Percentiles rank a stretch among this genome's conserved stretches.
Conservation (phyloP, 2,888 invertebrate genomes). For the Epinotia nisella region DNA sequence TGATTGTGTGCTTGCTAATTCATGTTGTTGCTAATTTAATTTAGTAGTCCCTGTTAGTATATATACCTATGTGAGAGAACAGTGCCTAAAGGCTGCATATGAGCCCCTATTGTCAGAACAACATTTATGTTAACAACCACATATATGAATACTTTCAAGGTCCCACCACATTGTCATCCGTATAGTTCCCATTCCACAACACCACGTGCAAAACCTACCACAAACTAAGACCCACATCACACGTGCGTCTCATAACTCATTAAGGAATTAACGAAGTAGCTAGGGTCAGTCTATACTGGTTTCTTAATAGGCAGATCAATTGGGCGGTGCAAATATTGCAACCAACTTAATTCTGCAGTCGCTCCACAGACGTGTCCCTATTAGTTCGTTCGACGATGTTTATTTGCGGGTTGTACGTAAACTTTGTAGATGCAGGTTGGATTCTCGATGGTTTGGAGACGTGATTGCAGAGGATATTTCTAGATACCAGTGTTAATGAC, state of each 20-base stretch:
- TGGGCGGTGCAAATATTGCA: slow-evolving; percentile 26
- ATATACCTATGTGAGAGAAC: too few relatives aligned
- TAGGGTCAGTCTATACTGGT: slow-evolving; percentile 29
- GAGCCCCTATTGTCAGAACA: too few relatives aligned
- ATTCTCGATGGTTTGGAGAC: background rate
- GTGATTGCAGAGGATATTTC: slow-evolving; percentile 4
- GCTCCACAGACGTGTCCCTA: background rate
- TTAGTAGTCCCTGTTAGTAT: too few relatives aligned
- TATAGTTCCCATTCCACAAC: background rate
- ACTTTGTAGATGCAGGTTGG: background rate
- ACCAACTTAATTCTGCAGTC: slow-evolving; percentile 17
- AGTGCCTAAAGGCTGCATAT: too few relatives aligned
- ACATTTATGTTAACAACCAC: too few relatives aligned
- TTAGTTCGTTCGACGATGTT: background rate
- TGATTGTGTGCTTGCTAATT: too few relatives aligned
- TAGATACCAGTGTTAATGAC: background rate
- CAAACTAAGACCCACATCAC: background rate
- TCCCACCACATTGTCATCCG: background rate
- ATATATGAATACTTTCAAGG: too few relatives aligned
- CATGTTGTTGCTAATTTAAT: too few relatives aligned
- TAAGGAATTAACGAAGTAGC: slow-evolving; percentile 1
- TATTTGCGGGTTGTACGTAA: background rate
- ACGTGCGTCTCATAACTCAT: slow-evolving; percentile 6
- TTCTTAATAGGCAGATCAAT: slow-evolving; percentile 33
- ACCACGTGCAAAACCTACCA: slow-evolving; percentile 7